Conservation (phyloP, 2,888 invertebrate genomes). For the Epirrhoe alternata region DNA sequence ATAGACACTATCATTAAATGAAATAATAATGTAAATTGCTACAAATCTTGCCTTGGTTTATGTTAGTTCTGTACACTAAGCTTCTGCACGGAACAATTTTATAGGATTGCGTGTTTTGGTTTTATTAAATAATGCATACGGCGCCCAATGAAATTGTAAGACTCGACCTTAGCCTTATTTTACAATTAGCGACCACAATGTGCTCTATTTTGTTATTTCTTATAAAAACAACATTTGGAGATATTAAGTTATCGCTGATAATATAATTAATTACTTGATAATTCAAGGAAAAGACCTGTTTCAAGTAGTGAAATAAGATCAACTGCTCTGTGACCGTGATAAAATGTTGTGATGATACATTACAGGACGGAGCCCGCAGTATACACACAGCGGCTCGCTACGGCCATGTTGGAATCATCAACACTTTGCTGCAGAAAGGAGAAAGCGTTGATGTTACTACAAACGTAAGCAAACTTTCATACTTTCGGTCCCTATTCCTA, state of each 20-base stretch:
- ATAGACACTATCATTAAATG: conserved; percentile 22
- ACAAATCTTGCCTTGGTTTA: conserved; percentile 41
- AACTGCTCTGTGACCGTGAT: neutral
- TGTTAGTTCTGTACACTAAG: conserved; percentile 33
- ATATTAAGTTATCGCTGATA: neutral
- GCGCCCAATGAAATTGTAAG: conserved; percentile 37
- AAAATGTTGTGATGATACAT: conserved; percentile 29
- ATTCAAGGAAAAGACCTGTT: too few relatives aligned
- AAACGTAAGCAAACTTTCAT: conserved; percentile 87
- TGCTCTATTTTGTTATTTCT: conserved; percentile 25
- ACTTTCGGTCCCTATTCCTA: neutral
- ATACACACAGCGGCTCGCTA: conserved; percentile 99
- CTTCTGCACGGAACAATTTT: conserved; percentile 50
- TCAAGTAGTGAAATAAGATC: too few relatives aligned
- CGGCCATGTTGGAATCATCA: conserved; percentile 98
- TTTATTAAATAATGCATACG: conserved; percentile 53
- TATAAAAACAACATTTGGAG: conserved; percentile 5
- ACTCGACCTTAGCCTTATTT: conserved; percentile 51
- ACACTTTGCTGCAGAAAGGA: conserved; percentile 97
- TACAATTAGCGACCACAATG: conserved; percentile 40
- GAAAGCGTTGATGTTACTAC: conserved; percentile 98
- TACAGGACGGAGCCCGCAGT: conserved; percentile 96
- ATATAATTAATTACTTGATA: too few relatives aligned
- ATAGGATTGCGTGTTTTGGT: conserved; percentile 55
- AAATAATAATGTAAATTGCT: conserved; percentile 29